A percentile compares a stretch with the other conserved stretches of the same genome.
These are phyloP conservation scores for Bombus cullumanus DNA, from an alignment of 1,140 invertebrate species.

Conservation along the genomic window DNA sequence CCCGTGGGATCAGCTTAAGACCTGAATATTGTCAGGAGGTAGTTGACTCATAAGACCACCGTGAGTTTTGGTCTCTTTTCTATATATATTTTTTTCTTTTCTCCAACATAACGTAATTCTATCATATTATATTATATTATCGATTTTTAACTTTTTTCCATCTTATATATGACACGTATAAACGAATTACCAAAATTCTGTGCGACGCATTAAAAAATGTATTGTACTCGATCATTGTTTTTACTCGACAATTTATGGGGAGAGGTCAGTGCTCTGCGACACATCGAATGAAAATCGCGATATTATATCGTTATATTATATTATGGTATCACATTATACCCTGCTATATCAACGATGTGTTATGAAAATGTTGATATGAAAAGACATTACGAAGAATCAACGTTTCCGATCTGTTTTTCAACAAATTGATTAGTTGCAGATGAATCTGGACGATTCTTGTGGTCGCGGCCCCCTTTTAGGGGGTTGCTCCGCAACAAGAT, in stretches of 20 bases:
- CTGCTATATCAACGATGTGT: too few species aligned
- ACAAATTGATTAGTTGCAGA: conserved; percentile 3
- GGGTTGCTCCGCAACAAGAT: conserved; percentile 24
- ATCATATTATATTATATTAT: neutral
- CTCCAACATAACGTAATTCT: neutral
- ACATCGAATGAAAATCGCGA: too few species aligned
- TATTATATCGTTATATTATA: too few species aligned
- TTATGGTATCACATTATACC: too few species aligned
- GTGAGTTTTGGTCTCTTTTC: conserved; percentile 5
- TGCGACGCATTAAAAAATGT: too few species aligned
- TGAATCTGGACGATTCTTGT: conserved; percentile 16
- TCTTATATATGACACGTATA: too few species aligned
- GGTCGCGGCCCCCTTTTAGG: neutral
- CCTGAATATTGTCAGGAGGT: conserved; percentile 27
- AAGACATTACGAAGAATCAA: neutral
- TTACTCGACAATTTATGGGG: too few species aligned
- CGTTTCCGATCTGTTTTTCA: neutral
- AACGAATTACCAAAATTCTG: too few species aligned
- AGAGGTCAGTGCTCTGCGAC: too few species aligned
- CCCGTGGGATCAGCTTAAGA: conserved; percentile 57
- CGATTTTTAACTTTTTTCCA: too few species aligned
- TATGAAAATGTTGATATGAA: too few species aligned
- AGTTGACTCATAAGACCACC: conserved; percentile 60
- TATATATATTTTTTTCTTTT: neutral
- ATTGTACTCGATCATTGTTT: too few species aligned